These are phyloP conservation scores for Isoperla grammatica DNA, from an alignment of 2,888 invertebrate genomes.

Conservation along the genomic window DNA sequence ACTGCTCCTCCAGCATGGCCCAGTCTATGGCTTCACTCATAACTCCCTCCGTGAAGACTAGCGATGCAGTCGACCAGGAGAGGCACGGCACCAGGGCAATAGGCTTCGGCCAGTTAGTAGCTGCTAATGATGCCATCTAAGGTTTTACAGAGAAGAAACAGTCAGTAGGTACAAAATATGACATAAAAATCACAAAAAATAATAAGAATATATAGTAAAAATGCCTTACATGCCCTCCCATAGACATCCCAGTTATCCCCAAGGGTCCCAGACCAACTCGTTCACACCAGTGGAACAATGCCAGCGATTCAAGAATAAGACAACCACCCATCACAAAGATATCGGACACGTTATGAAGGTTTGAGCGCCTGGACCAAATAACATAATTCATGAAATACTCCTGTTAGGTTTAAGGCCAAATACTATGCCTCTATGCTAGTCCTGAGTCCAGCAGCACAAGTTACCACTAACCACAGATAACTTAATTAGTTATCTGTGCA, in stretches of 20 bases:
- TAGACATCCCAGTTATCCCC: conserved; percentile 91
- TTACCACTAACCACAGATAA: too few species aligned
- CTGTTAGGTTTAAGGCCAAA: not conserved
- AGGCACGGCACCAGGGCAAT: conserved; percentile 90
- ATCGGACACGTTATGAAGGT: conserved; percentile 91
- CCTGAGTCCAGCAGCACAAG: too few species aligned
- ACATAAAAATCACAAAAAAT: conserved; percentile 14
- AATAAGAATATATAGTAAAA: conserved; percentile 16
- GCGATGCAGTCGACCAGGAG: conserved; percentile 95
- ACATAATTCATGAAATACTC: conserved; percentile 9
- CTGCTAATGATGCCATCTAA: conserved; percentile 97
- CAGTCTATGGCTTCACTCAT: conserved; percentile 94
- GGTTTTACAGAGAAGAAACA: conserved; percentile 27
- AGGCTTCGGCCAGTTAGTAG: conserved; percentile 93
- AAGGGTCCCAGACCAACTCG: conserved; percentile 85
- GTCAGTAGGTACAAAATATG: conserved; percentile 8
- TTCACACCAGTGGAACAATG: conserved; percentile 91
- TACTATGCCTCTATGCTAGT: not conserved
- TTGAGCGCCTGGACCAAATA: conserved; percentile 63
- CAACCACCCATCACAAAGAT: conserved; percentile 99
- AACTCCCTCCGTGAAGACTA: conserved; percentile 94
- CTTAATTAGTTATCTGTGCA: too few species aligned
- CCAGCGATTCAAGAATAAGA: conserved; percentile 86
- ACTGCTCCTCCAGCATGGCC: conserved; percentile 85
- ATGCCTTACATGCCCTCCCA: conserved; percentile 92